phyloP scores from a whole-genome alignment of 2,888 invertebrate species.

The Ennomos erosarius region DNA sequence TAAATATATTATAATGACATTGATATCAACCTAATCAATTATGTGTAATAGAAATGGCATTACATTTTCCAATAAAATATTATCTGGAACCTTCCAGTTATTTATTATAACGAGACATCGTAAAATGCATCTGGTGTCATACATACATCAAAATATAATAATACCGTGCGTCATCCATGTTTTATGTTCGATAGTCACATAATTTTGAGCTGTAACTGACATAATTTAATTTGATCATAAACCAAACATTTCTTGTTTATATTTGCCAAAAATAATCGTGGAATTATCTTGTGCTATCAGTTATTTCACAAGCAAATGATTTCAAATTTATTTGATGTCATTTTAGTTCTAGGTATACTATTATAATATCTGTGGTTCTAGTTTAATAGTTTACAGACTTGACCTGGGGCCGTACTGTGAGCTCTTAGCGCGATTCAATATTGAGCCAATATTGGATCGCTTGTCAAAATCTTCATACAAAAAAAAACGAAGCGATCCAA shows the following conservation, averaged over 20 bases:
- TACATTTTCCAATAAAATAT: conserved; percentile 12
- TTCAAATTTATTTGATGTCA: no score
- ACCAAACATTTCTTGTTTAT: background rate
- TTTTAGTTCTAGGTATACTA: no score
- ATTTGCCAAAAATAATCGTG: no score
- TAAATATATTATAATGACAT: background rate
- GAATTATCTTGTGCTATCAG: no score
- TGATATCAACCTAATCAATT: conserved; percentile 1
- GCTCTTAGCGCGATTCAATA: no score
- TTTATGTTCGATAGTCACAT: conserved; percentile 21
- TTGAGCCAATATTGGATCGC: no score
- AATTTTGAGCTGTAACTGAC: conserved; percentile 15
- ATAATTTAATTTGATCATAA: conserved; percentile 13
- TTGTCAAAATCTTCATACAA: no score
- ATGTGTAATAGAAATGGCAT: conserved; percentile 5
- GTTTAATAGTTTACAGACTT: no score
- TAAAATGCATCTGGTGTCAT: conserved; percentile 34
- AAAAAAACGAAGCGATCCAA: no score
- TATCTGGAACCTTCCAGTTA: conserved; percentile 19
- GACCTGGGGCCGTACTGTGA: no score
- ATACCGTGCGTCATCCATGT: conserved; percentile 12
- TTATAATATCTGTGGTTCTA: no score
- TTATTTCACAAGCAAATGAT: no score
- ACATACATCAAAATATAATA: conserved; percentile 20
- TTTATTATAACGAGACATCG: conserved; percentile 15